Evolutionary conservation across 1,140 invertebrate genomes (phyloP), one percentile per base, ranked within the genome.

Genomic region (Trichonephila clavata): DNA sequence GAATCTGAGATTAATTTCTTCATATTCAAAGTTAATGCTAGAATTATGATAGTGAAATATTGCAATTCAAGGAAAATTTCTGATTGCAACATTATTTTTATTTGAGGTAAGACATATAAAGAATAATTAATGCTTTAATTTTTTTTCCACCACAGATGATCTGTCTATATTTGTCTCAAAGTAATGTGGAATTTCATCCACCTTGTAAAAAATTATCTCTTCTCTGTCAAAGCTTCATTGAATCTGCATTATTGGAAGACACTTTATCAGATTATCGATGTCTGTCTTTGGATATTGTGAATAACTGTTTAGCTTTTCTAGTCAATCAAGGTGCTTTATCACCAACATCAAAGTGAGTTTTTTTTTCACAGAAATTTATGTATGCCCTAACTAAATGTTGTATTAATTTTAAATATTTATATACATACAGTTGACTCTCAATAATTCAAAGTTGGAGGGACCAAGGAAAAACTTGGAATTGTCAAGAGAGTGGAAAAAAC

Each of bases 201-300:
- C 32, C 83, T 20, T 27, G 20, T 39, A 93, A 88, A 39, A 87
- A 93, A 24, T 21, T 93, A 0, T 71, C 92, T 20, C 57, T 87
- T 21, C 84, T 88, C 20, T 94, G 93, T 57, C 93, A 94, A 43
- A 57, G 39, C 5, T 32, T 57, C 4, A 90, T 94, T n/a, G 93
- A 94, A 60, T 59, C 68, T 63, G 77, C 86, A 4, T 43, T 94
- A 10, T 14, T 83, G 6, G 21, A 84, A 14, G 80, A 80, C 18
- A n/a, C 61, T 59, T 68, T 94, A 21, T 61, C 71, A n/a, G 93
- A 94, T 43, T 94, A 90, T 27, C 32, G 93, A 6, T 94, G 86
- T 43, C 80, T 94, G 21, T 94, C 93, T 65, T 60, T 94, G 50
- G 93, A 94, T 84, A 94, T 94, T 86, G 81, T 94, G 20, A 94